A percentile compares a stretch with the other conserved stretches of the same genome.
Conservation (phyloP, 1,140 invertebrate species). For the Drosophila parvula region DNA sequence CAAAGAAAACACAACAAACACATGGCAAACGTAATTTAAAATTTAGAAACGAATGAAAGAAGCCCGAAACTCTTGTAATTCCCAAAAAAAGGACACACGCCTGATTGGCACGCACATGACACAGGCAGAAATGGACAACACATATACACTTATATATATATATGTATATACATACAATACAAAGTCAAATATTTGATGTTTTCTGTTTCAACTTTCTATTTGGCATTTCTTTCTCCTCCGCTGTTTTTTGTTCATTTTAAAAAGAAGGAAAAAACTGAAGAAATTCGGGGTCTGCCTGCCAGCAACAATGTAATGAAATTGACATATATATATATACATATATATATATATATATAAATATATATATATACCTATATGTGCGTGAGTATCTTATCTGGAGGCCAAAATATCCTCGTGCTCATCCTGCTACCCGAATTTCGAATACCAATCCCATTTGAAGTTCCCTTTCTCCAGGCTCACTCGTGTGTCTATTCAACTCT, state of each 20-base stretch:
- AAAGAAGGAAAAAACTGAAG: slow-evolving; percentile 31
- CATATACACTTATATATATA: not conserved
- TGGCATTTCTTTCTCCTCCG: slow-evolving; percentile 12
- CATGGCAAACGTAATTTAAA: slow-evolving; percentile 73
- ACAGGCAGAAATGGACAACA: slow-evolving; percentile 31
- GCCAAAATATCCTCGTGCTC: slow-evolving; percentile 37
- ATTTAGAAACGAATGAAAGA: slow-evolving; percentile 65
- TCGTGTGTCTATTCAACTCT: slow-evolving; percentile 76
- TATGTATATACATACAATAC: slow-evolving; percentile 43
- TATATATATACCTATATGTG: not conserved
- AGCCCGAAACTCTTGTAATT: slow-evolving; percentile 21
- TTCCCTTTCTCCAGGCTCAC: slow-evolving; percentile 26
- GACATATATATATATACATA: slow-evolving; percentile 33
- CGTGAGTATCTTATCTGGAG: slow-evolving; percentile 57
- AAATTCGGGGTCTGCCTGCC: slow-evolving; percentile 22
- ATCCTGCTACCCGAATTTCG: slow-evolving; percentile 8
- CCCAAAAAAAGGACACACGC: slow-evolving; percentile 66
- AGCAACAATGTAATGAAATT: slow-evolving; percentile 77
- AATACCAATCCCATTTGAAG: slow-evolving; percentile 28
- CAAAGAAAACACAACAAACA: slow-evolving; percentile 28
- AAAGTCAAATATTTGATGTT: slow-evolving; percentile 81
- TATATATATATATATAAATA: not conserved
- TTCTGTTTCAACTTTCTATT: slow-evolving; percentile 71
- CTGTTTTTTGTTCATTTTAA: slow-evolving; percentile 50
- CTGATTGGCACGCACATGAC: slow-evolving; percentile 75